These are phyloP conservation scores for Aphidoletes aphidimyza DNA, from an alignment of 2,888 invertebrate species.

Conservation along the genomic window DNA sequence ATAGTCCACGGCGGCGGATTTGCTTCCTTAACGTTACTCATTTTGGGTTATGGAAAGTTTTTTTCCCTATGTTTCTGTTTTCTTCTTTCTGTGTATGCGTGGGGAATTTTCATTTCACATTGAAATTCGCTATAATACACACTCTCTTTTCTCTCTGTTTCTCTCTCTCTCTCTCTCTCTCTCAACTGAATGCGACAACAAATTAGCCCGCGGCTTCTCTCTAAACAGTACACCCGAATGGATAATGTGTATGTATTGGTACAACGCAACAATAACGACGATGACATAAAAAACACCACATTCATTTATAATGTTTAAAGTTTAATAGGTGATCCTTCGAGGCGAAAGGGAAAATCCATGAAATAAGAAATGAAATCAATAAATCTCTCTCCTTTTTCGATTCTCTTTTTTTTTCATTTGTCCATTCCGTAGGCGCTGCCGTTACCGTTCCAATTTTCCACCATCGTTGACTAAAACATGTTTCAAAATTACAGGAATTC, in stretches of 20 bases:
- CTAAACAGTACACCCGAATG: too few relatives aligned
- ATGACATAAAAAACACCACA: background rate
- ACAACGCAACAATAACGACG: background rate
- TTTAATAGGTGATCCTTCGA: constrained; percentile 29
- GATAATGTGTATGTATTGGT: background rate
- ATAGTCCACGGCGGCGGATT: constrained; percentile 45
- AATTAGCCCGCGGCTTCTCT: constrained; percentile 31
- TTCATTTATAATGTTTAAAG: constrained; percentile 33
- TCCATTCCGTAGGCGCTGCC: background rate
- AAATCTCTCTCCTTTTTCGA: background rate
- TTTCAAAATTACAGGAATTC: too few relatives aligned
- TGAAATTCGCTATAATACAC: background rate
- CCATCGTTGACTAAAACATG: too few relatives aligned
- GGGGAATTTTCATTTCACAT: background rate
- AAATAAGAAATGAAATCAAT: constrained; percentile 11
- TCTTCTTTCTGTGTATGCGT: background rate
- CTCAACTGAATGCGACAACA: background rate
- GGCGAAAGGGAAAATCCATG: constrained; percentile 1
- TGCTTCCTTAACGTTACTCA: background rate
- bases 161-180: background rate
- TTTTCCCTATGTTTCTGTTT: background rate
- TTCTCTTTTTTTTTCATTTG: background rate
- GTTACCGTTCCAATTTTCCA: background rate
- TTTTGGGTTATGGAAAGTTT: background rate
- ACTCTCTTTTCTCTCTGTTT: constrained; percentile 21